A percentile compares a stretch with the other conserved stretches of the same genome.
phyloP scores from a whole-genome alignment of 2,797 vertebrate genomes.

The Lutra lutra region DNA sequence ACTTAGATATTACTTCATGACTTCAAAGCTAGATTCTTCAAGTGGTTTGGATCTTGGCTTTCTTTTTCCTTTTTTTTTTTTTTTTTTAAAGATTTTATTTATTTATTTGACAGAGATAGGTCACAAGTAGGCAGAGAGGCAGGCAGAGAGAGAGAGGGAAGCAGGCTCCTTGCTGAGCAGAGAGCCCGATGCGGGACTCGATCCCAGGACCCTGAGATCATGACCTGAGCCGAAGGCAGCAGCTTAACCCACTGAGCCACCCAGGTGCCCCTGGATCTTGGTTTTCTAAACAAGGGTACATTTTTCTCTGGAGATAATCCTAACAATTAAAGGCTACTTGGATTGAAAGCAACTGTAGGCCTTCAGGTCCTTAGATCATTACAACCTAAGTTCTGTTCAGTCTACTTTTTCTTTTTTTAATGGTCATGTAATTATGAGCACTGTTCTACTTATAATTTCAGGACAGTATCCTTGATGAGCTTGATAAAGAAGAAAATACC shows the following conservation, averaged over 20 bases:
- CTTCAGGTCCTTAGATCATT: neutral
- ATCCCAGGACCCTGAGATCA: no score
- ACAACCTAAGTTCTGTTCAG: neutral
- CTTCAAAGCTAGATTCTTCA: conserved; percentile 20
- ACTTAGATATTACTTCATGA: conserved; percentile 16
- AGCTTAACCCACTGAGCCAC: no score
- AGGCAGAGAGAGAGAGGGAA: no score
- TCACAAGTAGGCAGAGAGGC: no score
- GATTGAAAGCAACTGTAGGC: neutral
- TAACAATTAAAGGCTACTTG: neutral
- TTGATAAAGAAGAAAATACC: conserved; percentile 94
- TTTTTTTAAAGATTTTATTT: no score
- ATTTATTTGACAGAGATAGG: no score
- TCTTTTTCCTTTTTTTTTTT: neutral
- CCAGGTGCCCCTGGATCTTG: neutral
- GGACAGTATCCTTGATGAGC: conserved; percentile 94
- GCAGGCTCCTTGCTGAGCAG: no score
- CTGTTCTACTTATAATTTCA: conserved; percentile 79
- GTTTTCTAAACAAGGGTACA: conserved; percentile 25
- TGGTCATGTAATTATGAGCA: neutral
- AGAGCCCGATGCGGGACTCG: no score
- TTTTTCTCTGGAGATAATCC: conserved; percentile 20
- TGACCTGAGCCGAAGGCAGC: no score
- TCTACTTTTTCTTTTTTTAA: neutral
- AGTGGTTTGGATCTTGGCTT: conserved; percentile 44